Conservation (phyloP, 2,797 vertebrate species). For the Catharus ustulatus region DNA sequence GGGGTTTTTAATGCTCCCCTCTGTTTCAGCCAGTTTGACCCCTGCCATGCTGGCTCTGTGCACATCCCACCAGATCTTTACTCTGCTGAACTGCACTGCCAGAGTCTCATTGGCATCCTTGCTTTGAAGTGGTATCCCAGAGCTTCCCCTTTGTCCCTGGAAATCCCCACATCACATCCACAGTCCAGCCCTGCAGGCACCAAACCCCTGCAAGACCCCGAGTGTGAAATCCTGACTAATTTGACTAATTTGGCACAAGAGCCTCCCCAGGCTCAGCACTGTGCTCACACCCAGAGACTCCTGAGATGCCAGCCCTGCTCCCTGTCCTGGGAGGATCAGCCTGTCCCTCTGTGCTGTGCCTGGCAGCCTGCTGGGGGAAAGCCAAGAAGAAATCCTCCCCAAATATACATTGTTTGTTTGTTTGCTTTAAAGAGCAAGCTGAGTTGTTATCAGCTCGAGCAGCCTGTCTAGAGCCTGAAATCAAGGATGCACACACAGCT, state of each 20-base stretch:
- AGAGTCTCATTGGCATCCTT: background rate
- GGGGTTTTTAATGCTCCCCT: background rate
- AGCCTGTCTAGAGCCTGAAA: background rate
- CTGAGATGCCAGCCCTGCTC: background rate
- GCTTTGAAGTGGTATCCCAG: conserved; percentile 46
- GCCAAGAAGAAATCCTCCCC: background rate
- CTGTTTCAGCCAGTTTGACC: background rate
- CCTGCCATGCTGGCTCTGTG: background rate
- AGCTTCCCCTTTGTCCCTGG: conserved; percentile 43
- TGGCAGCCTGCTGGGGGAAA: background rate
- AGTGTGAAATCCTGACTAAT: conserved; percentile 16
- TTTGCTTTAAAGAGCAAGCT: background rate
- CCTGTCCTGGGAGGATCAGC: conserved; percentile 32
- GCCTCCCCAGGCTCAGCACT: background rate
- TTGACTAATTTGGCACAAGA: background rate
- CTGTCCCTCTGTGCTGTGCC: background rate
- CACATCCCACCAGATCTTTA: background rate
- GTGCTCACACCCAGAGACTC: background rate
- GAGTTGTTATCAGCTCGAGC: background rate
- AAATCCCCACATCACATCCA: background rate
- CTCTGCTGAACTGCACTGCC: background rate
- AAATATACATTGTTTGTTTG: background rate
- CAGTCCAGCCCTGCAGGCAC: background rate
- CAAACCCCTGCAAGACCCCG: background rate
- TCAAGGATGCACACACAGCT: background rate